Evolutionary conservation across 2,113 vertebrate species (phyloP), one percentile per base, ranked within the genome.

Genomic region (Balaenoptera acutorostrata): DNA sequence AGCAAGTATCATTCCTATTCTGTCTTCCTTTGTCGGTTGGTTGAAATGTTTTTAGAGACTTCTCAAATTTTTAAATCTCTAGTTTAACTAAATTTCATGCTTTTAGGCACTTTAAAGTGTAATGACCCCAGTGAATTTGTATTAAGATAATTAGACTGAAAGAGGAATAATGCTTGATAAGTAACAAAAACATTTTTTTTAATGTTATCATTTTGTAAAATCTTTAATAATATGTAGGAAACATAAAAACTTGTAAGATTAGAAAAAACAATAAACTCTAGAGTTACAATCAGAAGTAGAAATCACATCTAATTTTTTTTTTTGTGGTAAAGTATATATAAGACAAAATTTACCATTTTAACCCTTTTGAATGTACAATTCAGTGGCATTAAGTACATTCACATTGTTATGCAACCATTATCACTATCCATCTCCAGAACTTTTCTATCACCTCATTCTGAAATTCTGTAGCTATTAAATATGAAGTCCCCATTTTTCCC

Each of bases 11-110:
- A 87, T 71, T 93, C 44, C 82, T 93, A 57, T 94, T 94, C 20
- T 96, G 27, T 46, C 11, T 91, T 95, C 17, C 89, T 93, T 92
- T 71, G 23, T 71, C 83, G n/a, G 17, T 93, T 90, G 64, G 13
- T 94, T 86, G 52, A 82, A 95, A 85, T 96, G 23, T 88, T 90
- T 92, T 84, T 36, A 88, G 64, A 90, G 18, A 93, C 46, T 90
- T 78, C 6, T 96, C 21, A 59, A 55, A 29, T 95, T 83, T 97
- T 46, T 82, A 74, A 97, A 93, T 85, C 31, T 90, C 13, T 78
- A 57, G 49, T 25, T 49, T 86, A 83, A 83, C 33, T 61, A 90
- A 86, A 86, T 87, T 72, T 85, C 81, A 69, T 90, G 61, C 83
- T 94, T 85, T 88, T n/a, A 55, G 3, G 18, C 17, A 75, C 46